Conservation (phyloP, 2,888 invertebrate species). For the Serrognathus titanus region DNA sequence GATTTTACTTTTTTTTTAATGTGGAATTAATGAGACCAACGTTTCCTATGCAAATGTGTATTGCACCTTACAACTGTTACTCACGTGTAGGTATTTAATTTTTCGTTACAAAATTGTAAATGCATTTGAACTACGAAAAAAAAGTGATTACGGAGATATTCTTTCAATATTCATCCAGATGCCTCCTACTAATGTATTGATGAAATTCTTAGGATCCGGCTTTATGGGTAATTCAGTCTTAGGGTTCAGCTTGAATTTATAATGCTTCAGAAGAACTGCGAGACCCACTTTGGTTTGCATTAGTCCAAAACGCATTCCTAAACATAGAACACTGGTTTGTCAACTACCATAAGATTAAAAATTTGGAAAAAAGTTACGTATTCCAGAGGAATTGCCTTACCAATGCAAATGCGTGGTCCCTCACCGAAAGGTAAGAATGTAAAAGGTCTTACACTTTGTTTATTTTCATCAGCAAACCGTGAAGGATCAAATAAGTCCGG, state of each 20-base stretch:
- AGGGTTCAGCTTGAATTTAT: slow-evolving; percentile 27
- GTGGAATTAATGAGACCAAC: too few species aligned
- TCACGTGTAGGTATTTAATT: too few species aligned
- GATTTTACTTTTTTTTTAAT: too few species aligned
- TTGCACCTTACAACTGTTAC: too few species aligned
- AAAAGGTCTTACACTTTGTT: not conserved
- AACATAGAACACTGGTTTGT: not conserved
- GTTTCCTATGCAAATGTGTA: too few species aligned
- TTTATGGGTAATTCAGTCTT: slow-evolving; percentile 31
- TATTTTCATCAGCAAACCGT: slow-evolving; percentile 8
- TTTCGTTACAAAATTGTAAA: too few species aligned
- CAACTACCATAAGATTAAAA: too few species aligned
- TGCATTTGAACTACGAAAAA: too few species aligned
- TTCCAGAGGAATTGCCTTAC: too few species aligned
- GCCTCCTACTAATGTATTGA: slow-evolving; percentile 23
- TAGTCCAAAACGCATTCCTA: slow-evolving; percentile 37
- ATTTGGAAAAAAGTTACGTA: too few species aligned
- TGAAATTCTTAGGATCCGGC: slow-evolving; percentile 19
- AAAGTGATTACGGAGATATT: too few species aligned
- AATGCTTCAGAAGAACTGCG: slow-evolving; percentile 27
- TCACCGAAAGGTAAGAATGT: slow-evolving; percentile 11
- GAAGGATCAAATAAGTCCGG: slow-evolving; percentile 9
- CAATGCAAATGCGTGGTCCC: slow-evolving; percentile 8
- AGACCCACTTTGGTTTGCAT: slow-evolving; percentile 36
- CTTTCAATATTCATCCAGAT: slow-evolving; percentile 26